Percentiles rank a stretch among this genome's conserved stretches.
phyloP scores from a whole-genome alignment of 1,140 invertebrate species.

The Littorina saxatilis region DNA sequence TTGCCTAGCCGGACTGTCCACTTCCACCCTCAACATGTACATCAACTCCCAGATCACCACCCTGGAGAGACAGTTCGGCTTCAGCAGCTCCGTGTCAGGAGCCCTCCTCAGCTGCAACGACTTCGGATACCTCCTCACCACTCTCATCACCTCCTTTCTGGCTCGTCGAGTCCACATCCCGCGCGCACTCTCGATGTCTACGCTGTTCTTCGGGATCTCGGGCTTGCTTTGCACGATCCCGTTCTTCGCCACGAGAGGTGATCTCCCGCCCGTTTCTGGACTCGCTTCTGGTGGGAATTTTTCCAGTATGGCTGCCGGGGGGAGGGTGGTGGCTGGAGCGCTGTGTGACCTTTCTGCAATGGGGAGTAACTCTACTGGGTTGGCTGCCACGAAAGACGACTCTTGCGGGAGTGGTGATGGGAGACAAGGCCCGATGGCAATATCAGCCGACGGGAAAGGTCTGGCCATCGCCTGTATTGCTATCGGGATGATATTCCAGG shows the following conservation, averaged over 20 bases:
- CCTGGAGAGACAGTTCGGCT: constrained; percentile 66
- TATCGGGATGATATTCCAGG: constrained; percentile 60
- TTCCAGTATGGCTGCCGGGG: background rate
- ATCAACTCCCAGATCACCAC: constrained; percentile 61
- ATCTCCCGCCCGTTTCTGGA: background rate
- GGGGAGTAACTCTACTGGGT: background rate
- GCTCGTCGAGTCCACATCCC: constrained; percentile 63
- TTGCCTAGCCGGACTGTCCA: constrained; percentile 54
- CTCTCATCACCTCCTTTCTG: constrained; percentile 60
- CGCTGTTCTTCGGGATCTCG: constrained; percentile 60
- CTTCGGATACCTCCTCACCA: constrained; percentile 63
- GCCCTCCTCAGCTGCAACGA: constrained; percentile 69
- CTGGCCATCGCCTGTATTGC: constrained; percentile 52
- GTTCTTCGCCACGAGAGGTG: constrained; percentile 50
- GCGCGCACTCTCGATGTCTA: constrained; percentile 57
- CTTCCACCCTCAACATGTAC: constrained; percentile 56
- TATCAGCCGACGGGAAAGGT: constrained; percentile 28
- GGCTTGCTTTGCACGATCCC: constrained; percentile 67
- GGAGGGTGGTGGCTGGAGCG: background rate
- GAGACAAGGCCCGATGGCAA: background rate
- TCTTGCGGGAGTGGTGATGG: background rate
- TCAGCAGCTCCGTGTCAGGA: constrained; percentile 63
- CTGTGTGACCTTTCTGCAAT: background rate
- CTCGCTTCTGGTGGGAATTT: background rate
- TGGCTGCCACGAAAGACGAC: background rate